Evolutionary conservation across 2,888 invertebrate species (phyloP), one percentile per base, ranked within the genome.

Genomic region (Eutolmus rufibarbis): DNA sequence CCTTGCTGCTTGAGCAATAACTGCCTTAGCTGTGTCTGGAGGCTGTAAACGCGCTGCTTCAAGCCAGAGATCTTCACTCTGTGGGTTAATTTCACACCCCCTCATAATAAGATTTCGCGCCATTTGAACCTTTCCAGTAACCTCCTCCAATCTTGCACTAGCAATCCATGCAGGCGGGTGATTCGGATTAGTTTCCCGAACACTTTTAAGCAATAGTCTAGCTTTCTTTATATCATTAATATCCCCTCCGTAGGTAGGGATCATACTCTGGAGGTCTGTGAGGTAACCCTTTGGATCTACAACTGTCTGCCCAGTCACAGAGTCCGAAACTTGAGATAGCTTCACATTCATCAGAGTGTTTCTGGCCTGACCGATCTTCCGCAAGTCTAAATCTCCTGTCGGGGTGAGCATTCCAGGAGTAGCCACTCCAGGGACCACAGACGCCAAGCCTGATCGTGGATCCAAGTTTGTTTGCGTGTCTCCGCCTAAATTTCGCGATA

Each of bases 161-260:
- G 99, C 99, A 90, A 99, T 98, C 99, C 99, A 99, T 8, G 99
- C 99, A 0, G 99, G 99, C 0, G 99, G 98, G 94, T 99, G 99
- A 92, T 98, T 98, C 0, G 99, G 99, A 93, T 99, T 99, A 0
- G 99, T 99, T 91, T 97, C 97, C 82, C 99, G 94, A 0, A 99
- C 99, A 82, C 98, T 99, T 92, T 99, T 99, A 66, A 99, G 92
- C 66, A 99, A 93, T 87, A 99, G 93, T 87, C 99, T 94, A 0
- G 99, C 99, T 92, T 99, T 99, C 92, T 99, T 99, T 16, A 99
- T 98, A 91, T 99, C 99, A 92, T 98, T 98, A 74, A 99, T 98
- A 91, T 99, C 99, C 2, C 99, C 99, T 0, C 99, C 99, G 91
- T 99, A 98, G 0, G 98, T 97, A 0, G 99, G 99, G 90, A 99